These are phyloP conservation scores for Alca torda DNA, from an alignment of 2,797 vertebrate genomes.

Conservation along the genomic window DNA sequence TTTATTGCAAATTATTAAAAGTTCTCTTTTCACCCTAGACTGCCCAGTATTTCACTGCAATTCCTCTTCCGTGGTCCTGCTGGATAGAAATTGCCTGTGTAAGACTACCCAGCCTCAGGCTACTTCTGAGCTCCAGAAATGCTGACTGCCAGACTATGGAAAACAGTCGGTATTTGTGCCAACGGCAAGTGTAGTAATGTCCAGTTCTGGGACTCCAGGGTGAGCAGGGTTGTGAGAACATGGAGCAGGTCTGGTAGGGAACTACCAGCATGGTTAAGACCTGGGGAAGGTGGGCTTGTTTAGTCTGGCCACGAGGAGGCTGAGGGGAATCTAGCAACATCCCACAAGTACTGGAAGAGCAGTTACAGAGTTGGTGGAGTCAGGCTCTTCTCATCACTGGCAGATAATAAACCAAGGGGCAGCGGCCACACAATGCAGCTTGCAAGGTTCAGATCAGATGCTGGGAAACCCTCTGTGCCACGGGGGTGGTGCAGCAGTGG, in stretches of 20 bases:
- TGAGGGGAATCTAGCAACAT: background rate
- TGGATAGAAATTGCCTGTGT: background rate
- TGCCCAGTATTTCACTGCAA: background rate
- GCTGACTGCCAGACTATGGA: background rate
- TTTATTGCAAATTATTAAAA: background rate
- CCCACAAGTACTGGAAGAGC: background rate
- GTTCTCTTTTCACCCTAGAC: background rate
- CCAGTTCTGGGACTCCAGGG: accelerated
- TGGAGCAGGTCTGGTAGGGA: background rate
- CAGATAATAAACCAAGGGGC: background rate
- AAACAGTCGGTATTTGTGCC: background rate
- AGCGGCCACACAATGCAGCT: background rate
- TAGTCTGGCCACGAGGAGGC: background rate
- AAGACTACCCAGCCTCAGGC: background rate
- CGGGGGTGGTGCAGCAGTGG: background rate
- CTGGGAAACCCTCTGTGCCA: background rate
- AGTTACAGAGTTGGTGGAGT: background rate
- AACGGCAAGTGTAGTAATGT: accelerated
- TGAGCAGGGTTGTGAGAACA: background rate
- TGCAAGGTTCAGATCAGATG: background rate
- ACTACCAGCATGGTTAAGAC: background rate
- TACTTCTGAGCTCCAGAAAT: background rate
- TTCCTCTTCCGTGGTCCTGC: background rate
- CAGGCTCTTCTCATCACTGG: background rate
- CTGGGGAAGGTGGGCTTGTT: background rate